These are phyloP conservation scores for Limnephilus auricula DNA, from an alignment of 2,888 invertebrate genomes.

Conservation along the genomic window DNA sequence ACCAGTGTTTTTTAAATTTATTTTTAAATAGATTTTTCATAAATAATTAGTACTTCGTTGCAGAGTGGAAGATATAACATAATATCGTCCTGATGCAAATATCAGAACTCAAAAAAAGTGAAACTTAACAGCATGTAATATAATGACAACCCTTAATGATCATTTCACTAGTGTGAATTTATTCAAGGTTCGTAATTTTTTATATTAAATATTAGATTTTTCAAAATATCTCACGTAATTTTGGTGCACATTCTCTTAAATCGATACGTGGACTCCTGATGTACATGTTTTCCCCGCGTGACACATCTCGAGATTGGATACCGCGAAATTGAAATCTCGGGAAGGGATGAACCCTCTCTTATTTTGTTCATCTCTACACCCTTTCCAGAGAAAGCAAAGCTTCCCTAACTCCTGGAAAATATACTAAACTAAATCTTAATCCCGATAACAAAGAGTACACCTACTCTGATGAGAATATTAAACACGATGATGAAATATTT, in stretches of 20 bases:
- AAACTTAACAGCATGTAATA: neutral
- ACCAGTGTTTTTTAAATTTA: too few species aligned
- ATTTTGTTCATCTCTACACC: neutral
- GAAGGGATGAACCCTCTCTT: constrained; percentile 5
- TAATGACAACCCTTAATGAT: too few species aligned
- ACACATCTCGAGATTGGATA: constrained; percentile 53
- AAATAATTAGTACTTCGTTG: too few species aligned
- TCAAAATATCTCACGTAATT: neutral
- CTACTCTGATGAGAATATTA: neutral
- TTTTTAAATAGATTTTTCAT: too few species aligned
- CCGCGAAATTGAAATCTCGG: constrained; percentile 59
- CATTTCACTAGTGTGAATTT: neutral
- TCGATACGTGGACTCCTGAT: neutral
- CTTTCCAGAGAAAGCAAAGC: constrained; percentile 33
- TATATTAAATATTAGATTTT: neutral
- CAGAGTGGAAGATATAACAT: too few species aligned
- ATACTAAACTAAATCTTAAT: neutral
- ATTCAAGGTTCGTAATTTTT: neutral
- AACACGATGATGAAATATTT: neutral
- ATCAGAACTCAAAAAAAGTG: neutral
- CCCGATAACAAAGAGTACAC: neutral
- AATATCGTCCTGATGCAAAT: too few species aligned
- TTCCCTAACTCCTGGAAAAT: constrained; percentile 7
- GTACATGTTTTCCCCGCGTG: neutral
- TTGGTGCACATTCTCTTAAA: neutral